phyloP scores from a whole-genome alignment of 2,888 invertebrate genomes.

The Phaonia tiefii region DNA sequence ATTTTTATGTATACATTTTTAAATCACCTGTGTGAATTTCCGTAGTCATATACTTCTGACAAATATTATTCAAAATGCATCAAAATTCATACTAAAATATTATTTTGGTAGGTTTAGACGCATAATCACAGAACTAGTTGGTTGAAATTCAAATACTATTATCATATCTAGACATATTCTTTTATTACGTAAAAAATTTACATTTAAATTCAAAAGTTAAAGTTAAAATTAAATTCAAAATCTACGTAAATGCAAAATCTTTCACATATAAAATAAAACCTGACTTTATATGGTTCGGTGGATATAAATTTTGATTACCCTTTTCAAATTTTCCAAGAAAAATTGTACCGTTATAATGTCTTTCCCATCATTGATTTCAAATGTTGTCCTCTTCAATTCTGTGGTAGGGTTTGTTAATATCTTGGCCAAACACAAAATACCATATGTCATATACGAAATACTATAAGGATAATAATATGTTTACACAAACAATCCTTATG shows the following conservation, averaged over 20 bases:
- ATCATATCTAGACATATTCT: too few species aligned
- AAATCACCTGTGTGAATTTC: too few species aligned
- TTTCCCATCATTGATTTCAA: constrained; percentile 38
- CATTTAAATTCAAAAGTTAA: too few species aligned
- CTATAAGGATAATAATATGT: constrained; percentile 53
- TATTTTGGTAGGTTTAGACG: too few species aligned
- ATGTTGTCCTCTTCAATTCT: background rate
- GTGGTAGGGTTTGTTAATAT: background rate
- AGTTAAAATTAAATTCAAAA: too few species aligned
- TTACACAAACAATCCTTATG: constrained; percentile 49
- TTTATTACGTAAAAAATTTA: too few species aligned
- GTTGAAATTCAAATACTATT: too few species aligned
- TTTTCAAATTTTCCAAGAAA: background rate
- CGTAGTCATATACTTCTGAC: too few species aligned
- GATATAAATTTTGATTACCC: constrained; percentile 39
- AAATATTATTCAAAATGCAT: too few species aligned
- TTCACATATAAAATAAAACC: background rate
- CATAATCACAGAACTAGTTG: too few species aligned
- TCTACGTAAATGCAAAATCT: background rate
- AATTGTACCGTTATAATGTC: constrained; percentile 21
- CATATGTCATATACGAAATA: constrained; percentile 48
- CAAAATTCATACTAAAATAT: too few species aligned
- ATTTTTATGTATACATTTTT: too few species aligned
- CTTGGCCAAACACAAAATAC: background rate
- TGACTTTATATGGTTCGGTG: background rate